Percentiles rank a stretch among this genome's conserved stretches.
These are phyloP conservation scores for Synergus japonicus DNA, from an alignment of 2,888 invertebrate genomes.

Conservation along the genomic window DNA sequence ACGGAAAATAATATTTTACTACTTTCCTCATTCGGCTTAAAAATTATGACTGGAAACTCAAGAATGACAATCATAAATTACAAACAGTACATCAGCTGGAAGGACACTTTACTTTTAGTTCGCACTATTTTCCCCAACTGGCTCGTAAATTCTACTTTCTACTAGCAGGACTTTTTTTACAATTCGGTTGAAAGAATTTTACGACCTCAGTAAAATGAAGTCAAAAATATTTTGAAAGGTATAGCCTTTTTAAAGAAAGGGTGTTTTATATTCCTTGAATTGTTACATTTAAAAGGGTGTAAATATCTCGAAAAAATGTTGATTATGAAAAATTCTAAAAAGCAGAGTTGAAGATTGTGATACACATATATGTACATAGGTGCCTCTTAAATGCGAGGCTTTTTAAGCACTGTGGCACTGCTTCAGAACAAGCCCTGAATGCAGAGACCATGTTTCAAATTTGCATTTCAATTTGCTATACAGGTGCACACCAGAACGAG, in stretches of 20 bases:
- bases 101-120: neutral
- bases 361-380: too few relatives aligned
- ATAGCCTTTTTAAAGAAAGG: too few relatives aligned
- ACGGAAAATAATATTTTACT: neutral
- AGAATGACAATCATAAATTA: neutral
- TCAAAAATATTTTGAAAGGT: too few relatives aligned
- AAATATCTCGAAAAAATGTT: too few relatives aligned
- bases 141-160: neutral
- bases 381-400: too few relatives aligned
- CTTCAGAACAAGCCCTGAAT: neutral
- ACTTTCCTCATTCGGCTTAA: neutral
- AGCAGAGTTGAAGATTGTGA: too few relatives aligned
- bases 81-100: neutral
- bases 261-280: too few relatives aligned
- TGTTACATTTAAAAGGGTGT: too few relatives aligned
- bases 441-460: constrained; percentile 4
- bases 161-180: neutral
- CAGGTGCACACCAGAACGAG: constrained; percentile 5
- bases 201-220: too few relatives aligned
- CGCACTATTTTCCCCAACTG: neutral
- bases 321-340: too few relatives aligned
- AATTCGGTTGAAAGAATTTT: neutral
- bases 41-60: neutral
- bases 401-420: neutral
- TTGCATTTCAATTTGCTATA: constrained; percentile 36